Base-by-base conservation (phyloP, 2,888 invertebrate genomes). In the Lagria hirta region DNA sequence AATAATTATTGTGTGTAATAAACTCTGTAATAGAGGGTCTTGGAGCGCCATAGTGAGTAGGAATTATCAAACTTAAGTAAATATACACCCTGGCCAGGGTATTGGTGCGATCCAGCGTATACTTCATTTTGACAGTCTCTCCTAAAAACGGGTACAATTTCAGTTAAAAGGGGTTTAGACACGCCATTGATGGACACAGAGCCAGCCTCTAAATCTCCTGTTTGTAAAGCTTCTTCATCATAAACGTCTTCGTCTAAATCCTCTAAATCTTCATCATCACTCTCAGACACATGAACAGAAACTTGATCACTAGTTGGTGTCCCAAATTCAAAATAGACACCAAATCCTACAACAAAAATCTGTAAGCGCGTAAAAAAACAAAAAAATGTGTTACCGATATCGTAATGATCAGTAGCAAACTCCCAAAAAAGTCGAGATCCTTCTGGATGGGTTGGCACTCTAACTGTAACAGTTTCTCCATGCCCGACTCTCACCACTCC, bases 41-140 rank as follows among this genome's bases (percentile, higher is more conserved):
- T 99, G 58, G 96, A 96, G 63, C 99, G 83, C 98, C 98, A 99
- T 57, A 99, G 78, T 37, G 96, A 97, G 72, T 97, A 99, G 1
- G 97, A 94, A 75, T 99, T 99, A 75, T 99, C 99, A 73, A 99
- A 99, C 75, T 99, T 99, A 23, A 99, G 79, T 67, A 98, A 77
- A 73, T 99, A 99, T 21, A 97, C 92, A 10, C 99, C 99, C 73
- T 92, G 87, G 2, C 96, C 97, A 1, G 98, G 98, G 73, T 98
- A 98, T 34, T 84, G 81, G 73, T 99, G 99, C 44, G 91, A 93
- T 5, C 97, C 97, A n/a, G 93, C 95, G 66, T 96, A 97, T 0
- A 98, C 95, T 75, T 95, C 96, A 57, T 86, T 88, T 66, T 97
- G 97, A 60, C 95, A 95, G 72, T 99, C 98, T 49, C 99, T 81